Percentiles rank a stretch among this genome's conserved stretches.
phyloP scores from a whole-genome alignment of 2,113 vertebrate species.

The Dicerorhinus sumatrensis region DNA sequence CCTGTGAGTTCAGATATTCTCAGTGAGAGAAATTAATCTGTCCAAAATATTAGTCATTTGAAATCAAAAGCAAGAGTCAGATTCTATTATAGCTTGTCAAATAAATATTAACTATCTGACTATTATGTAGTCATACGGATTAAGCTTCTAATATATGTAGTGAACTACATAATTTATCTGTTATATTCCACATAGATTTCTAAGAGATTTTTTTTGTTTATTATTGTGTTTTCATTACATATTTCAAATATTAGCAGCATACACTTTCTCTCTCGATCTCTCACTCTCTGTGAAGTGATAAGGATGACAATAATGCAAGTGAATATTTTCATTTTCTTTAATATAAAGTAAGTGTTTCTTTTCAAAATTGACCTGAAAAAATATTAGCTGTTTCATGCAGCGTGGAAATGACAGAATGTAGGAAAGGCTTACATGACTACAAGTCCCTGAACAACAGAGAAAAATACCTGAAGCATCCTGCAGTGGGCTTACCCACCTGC shows the following conservation, averaged over 20 bases:
- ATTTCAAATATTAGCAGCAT: background rate
- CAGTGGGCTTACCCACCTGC: background rate
- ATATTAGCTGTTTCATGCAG: conserved; percentile 24
- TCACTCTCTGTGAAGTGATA: background rate
- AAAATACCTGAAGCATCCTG: conserved; percentile 27
- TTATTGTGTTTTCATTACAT: background rate
- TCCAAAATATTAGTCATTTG: background rate
- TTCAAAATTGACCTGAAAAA: conserved; percentile 42
- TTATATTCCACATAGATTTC: background rate
- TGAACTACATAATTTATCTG: background rate
- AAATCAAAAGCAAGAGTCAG: background rate
- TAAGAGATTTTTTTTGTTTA: background rate
- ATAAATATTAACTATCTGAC: background rate
- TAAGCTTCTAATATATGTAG: background rate
- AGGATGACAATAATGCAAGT: background rate
- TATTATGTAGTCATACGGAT: background rate
- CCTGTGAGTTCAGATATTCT: background rate
- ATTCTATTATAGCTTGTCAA: background rate
- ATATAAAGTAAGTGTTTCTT: conserved; percentile 39
- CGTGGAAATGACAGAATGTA: conserved; percentile 34
- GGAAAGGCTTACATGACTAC: conserved; percentile 40
- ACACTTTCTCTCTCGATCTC: background rate
- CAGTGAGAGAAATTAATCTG: background rate
- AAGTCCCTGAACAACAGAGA: conserved; percentile 22
- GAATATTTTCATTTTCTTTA: conserved; percentile 34